Evolutionary conservation across 2,888 invertebrate genomes (phyloP), one percentile per base, ranked within the genome.

Genomic region (Sarcophaga variegata): DNA sequence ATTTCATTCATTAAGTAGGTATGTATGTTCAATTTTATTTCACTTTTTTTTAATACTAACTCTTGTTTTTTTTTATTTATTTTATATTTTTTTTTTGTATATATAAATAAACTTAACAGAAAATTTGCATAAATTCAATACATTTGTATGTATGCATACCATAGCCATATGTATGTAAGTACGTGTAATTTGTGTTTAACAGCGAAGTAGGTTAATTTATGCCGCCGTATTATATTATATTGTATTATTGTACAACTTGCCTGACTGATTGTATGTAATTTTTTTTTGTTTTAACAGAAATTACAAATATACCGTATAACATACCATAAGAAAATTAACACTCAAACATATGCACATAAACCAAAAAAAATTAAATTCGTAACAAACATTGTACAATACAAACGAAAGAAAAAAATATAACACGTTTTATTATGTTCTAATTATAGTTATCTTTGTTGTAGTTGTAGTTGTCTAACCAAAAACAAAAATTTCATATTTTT

Each of bases 151-250:
- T 37, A 37, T 37, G 37, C 37, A 37, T 37, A 37, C 37, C 37
- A 37, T 37, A 37, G 37, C 8, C 37, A 69, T 85, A 17, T 0
- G 2, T 54, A 17, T 1, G 1, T 54, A 4, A 14, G 20, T 54
- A 54, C 14, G 67, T 66, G 67, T 76, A 76, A 67, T 64, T 74
- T 76, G 75, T 78, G 71, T 78, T 78, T 64, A 80, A 71, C 78
- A 74, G 81, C 74, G 78, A 87, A 81, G 74, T 87, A 70, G 86
- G 86, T 84, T 87, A 87, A 83, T 84, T 87, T 84, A 81, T 87
- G 75, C 78, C 86, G 79, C 4, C 54, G 54, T 76, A 75, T 79
- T 37, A 37, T 37, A 37, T 37, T 37, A 37, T 37, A 37, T 37
- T 37, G 37, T 37, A 37, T 37, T 37, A 37, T 37, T 76, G 14